phyloP scores from a whole-genome alignment of 53 echinoderm and acorn worm genomes.

The Henricia sp. region DNA sequence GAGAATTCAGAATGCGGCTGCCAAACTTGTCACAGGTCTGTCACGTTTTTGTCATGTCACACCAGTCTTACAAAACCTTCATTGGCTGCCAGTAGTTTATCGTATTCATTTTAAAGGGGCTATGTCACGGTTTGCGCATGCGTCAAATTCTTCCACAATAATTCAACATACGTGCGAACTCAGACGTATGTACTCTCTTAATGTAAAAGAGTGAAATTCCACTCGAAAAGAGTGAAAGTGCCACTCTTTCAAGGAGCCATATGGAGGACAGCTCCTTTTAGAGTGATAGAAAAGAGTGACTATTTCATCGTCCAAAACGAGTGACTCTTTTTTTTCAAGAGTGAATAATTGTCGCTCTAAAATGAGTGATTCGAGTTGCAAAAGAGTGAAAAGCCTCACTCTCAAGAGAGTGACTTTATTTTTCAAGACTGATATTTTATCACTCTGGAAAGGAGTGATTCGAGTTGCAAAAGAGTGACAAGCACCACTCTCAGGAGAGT shows the following conservation, averaged over 20 bases:
- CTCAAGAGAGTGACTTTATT: background rate
- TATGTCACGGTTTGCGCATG: no score
- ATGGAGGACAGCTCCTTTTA: background rate
- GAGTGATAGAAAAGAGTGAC: constrained; percentile 9
- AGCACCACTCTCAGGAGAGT: background rate
- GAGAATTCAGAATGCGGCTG: no score
- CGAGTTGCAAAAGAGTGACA: no score
- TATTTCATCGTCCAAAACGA: background rate
- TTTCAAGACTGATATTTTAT: background rate
- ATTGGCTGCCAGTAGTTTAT: no score
- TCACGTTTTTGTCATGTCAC: no score
- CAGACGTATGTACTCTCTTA: no score
- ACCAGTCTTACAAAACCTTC: no score
- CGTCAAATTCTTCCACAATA: no score
- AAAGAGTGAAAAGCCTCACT: background rate
- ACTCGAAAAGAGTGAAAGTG: background rate
- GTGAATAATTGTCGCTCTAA: background rate
- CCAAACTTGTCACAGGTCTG: no score
- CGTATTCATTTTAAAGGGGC: no score
- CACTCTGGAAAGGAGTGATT: background rate
- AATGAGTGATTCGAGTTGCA: background rate
- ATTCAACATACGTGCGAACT: no score
- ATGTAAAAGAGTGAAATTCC: background rate
- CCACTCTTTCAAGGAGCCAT: constrained; percentile 1
- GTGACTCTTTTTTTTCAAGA: constrained; percentile 11